Percentiles rank a stretch among this genome's conserved stretches.
These are phyloP conservation scores for Actinopyga echinites DNA, from an alignment of 53 echinoderm and acorn worm genomes.

Conservation along the genomic window DNA sequence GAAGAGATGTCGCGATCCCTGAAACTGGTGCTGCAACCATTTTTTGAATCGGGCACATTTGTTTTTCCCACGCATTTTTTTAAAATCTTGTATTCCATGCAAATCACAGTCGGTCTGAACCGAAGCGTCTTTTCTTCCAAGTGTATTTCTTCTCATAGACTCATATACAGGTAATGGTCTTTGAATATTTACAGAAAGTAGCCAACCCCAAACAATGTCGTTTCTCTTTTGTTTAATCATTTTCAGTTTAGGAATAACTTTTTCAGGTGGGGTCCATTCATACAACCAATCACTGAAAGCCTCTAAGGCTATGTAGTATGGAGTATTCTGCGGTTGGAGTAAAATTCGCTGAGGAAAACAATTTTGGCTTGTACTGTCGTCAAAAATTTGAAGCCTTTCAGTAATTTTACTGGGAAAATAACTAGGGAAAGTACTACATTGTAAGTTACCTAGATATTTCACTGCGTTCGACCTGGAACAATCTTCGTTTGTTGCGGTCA, in stretches of 20 bases:
- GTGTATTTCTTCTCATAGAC: background rate
- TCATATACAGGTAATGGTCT: too few species aligned
- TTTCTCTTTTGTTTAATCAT: conserved; percentile 4
- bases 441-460: too few species aligned
- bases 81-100: background rate
- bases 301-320: conserved; percentile 3
- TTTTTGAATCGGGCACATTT: background rate
- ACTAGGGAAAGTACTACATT: too few species aligned
- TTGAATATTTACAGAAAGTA: background rate
- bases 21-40: background rate
- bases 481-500: too few species aligned
- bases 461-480: too few species aligned
- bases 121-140: background rate
- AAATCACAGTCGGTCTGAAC: background rate
- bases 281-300: conserved; percentile 3
- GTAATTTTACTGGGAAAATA: too few species aligned
- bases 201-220: background rate
- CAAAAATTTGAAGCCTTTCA: too few species aligned
- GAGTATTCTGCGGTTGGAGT: too few species aligned
- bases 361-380: too few species aligned
- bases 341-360: too few species aligned
- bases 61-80: background rate
- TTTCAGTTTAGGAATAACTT: background rate
- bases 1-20: background rate
- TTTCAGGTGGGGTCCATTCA: conserved; percentile 13